phyloP scores from a whole-genome alignment of 1,140 invertebrate species.

The Apis florea region DNA sequence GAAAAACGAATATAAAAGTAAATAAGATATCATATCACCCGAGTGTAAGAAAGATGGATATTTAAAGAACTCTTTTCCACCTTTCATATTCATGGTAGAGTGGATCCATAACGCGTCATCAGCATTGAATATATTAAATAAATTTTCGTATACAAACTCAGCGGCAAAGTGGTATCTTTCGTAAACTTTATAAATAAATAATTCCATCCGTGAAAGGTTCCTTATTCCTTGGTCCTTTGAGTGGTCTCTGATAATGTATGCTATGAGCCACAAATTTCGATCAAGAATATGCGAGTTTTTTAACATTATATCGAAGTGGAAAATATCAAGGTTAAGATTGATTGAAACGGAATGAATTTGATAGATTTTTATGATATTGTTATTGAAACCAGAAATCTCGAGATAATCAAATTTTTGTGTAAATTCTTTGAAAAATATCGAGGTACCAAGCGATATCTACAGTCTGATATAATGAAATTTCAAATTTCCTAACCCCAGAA shows the following conservation, averaged over 20 bases:
- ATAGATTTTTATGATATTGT: no score
- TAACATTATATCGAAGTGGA: no score
- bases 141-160: not conserved
- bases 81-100: no score
- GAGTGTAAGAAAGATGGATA: no score
- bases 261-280: conserved; percentile 4
- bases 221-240: not conserved
- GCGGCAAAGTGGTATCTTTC: not conserved
- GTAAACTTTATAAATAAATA: conserved; percentile 26
- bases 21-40: no score
- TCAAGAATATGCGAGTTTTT: not conserved
- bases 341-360: no score
- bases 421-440: no score
- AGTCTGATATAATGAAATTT: not conserved
- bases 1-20: no score
- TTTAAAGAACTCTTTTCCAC: no score
- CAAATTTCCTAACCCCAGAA: not conserved
- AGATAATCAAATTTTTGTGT: no score
- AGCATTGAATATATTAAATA: not conserved
- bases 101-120: not conserved
- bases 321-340: no score
- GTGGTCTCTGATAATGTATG: not conserved
- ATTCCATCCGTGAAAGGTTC: not conserved
- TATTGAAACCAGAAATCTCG: not conserved
- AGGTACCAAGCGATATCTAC: not conserved